A percentile compares a stretch with the other conserved stretches of the same genome.
These are phyloP conservation scores for Poeciliopsis retropinna DNA, from an alignment of 2,113 vertebrate genomes.

Conservation along the genomic window DNA sequence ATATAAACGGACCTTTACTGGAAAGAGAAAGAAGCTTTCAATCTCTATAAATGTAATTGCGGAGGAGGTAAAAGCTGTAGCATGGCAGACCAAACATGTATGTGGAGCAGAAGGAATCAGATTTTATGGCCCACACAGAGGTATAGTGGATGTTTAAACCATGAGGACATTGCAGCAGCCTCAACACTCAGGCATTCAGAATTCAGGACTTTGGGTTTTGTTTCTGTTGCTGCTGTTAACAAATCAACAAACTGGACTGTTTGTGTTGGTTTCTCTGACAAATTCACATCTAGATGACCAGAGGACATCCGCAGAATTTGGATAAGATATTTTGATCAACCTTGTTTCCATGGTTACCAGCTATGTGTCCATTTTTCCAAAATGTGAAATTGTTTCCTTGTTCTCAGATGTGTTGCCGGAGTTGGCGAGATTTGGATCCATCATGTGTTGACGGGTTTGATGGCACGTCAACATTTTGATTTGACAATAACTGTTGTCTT, in stretches of 20 bases:
- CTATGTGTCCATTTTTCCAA: neutral
- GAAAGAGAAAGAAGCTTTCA: neutral
- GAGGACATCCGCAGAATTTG: neutral
- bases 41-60: neutral
- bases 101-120: neutral
- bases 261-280: neutral
- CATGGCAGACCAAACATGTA: neutral
- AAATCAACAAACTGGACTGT: no score
- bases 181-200: neutral
- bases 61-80: neutral
- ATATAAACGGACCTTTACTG: neutral
- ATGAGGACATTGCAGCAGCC: neutral
- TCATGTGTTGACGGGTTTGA: neutral
- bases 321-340: neutral
- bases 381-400: no score
- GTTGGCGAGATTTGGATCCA: no score
- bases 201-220: no score
- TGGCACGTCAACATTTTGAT: neutral
- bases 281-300: neutral
- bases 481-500: conserved; percentile 3
- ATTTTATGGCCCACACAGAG: neutral
- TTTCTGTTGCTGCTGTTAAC: neutral
- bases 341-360: conserved; percentile 7
- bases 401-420: no score
- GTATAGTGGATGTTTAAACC: neutral